phyloP scores from a whole-genome alignment of 2,113 vertebrate species.

The Upupa epops region DNA sequence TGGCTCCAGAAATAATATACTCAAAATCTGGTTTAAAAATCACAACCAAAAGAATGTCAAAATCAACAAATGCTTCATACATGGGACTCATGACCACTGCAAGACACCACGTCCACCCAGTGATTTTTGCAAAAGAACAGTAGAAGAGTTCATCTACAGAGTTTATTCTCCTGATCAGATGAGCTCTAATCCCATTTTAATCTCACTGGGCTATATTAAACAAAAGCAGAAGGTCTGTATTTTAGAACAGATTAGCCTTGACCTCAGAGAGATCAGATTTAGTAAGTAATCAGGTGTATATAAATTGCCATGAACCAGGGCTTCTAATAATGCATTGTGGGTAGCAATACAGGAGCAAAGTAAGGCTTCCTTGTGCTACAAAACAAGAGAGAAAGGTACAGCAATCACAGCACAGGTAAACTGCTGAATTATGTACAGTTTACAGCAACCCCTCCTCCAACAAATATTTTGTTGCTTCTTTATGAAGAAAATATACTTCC shows the following conservation, averaged over 20 bases:
- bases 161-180: constrained; percentile 9
- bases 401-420: background rate
- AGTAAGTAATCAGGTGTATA: constrained; percentile 56
- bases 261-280: constrained; percentile 64
- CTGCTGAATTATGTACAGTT: background rate
- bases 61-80: background rate
- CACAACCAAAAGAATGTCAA: background rate
- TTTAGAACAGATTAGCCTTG: constrained; percentile 66
- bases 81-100: background rate
- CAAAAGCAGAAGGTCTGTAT: constrained; percentile 64
- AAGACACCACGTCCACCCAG: background rate
- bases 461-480: background rate
- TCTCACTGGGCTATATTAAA: constrained; percentile 69
- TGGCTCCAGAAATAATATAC: background rate
- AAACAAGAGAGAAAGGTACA: background rate
- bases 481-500: background rate
- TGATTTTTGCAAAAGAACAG: background rate
- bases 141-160: constrained; percentile 12
- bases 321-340: background rate
- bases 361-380: background rate
- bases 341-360: background rate
- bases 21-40: background rate
- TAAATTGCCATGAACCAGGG: background rate
- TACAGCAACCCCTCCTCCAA: background rate
- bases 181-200: constrained; percentile 70